A percentile compares a stretch with the other conserved stretches of the same genome.
phyloP scores from a whole-genome alignment of 2,797 vertebrate species.

The Streptopelia turtur region DNA sequence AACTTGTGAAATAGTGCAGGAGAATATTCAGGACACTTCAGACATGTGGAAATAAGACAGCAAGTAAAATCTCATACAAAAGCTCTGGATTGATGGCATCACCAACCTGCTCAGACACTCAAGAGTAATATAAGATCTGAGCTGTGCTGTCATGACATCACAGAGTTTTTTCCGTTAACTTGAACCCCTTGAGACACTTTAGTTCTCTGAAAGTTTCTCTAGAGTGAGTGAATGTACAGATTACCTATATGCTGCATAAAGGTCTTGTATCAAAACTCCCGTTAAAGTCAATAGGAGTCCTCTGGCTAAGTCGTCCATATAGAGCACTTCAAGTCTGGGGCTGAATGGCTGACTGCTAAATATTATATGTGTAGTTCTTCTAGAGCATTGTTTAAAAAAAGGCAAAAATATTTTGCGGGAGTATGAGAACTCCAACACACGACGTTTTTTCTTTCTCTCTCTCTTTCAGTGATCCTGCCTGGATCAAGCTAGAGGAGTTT shows the following conservation, averaged over 20 bases:
- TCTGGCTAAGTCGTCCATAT: neutral
- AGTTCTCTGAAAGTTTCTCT: neutral
- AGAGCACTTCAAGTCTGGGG: neutral
- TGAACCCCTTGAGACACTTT: neutral
- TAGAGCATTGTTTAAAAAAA: neutral
- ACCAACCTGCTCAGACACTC: neutral
- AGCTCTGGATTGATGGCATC: neutral
- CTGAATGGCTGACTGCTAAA: neutral
- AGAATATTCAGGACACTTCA: neutral
- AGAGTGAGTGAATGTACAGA: neutral
- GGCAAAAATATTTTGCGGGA: neutral
- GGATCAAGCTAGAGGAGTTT: slow-evolving; percentile 19
- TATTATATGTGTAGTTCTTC: neutral
- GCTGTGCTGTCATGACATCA: neutral
- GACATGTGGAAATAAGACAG: neutral
- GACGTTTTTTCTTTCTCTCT: neutral
- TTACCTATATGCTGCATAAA: neutral
- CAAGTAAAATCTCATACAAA: neutral
- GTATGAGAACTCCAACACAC: neutral
- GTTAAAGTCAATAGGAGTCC: neutral
- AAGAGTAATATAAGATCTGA: neutral
- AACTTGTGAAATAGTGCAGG: neutral
- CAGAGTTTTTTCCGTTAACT: neutral
- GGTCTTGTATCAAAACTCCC: neutral
- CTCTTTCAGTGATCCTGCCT: neutral